Evolutionary conservation across 23 tunicate species (phyloP).

Genomic region (Styela plicata): DNA sequence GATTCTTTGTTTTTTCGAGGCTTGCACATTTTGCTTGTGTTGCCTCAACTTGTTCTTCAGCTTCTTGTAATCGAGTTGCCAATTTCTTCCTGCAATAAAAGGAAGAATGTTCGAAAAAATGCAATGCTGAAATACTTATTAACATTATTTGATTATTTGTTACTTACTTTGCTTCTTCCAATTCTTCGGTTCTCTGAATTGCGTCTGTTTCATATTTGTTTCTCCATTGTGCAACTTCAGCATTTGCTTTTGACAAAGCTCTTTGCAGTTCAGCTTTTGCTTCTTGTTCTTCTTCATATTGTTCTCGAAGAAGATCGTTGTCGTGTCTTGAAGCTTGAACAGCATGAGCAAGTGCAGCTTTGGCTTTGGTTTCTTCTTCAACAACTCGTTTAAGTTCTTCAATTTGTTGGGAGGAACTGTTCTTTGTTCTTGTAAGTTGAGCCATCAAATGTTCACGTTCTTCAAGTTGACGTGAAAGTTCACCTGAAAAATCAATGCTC

Average conservation of each 20-base stretch:
- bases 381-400: constrained; percentile 86
- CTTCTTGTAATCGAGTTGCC: constrained; percentile 34
- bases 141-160: too few species aligned
- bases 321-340: constrained; percentile 70
- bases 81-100: constrained; percentile 31
- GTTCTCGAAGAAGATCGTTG: constrained; percentile 74
- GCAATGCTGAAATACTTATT: too few species aligned
- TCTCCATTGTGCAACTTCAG: constrained; percentile 90
- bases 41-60: constrained; percentile 46
- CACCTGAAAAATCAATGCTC: too few species aligned
- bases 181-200: constrained; percentile 84
- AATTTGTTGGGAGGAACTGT: constrained; percentile 61
- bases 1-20: constrained; percentile 34
- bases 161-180: constrained; percentile 66
- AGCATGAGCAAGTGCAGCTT: constrained; percentile 30
- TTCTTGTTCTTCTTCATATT: constrained; percentile 90
- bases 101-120: too few species aligned
- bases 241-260: constrained; percentile 80
- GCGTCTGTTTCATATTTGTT: constrained; percentile 95
- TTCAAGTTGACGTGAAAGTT: constrained; percentile 57
- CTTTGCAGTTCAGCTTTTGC: constrained; percentile 84
- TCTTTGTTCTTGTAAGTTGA: constrained; percentile 39
- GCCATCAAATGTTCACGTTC: constrained; percentile 93
- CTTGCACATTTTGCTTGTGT: constrained; percentile 36
- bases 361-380: constrained; percentile 49